phyloP scores from a whole-genome alignment of 2,113 vertebrate genomes.

The Pseudopodoces humilis region DNA sequence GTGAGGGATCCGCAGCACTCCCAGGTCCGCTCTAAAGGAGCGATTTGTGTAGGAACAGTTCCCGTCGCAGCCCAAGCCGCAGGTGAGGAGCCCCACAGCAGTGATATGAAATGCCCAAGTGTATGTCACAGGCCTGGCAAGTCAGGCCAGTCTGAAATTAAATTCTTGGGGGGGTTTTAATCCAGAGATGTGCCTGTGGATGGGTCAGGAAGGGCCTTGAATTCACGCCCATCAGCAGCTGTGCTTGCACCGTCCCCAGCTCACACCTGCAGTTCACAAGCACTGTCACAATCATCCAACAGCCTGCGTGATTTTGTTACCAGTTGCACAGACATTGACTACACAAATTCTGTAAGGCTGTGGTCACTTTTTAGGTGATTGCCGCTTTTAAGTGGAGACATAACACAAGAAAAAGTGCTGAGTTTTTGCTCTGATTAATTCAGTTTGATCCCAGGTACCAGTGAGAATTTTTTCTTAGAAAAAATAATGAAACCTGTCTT shows the following conservation, averaged over 20 bases:
- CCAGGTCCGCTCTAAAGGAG: not conserved
- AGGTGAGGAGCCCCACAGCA: not conserved
- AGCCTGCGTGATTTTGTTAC: not conserved
- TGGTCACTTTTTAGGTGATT: not conserved
- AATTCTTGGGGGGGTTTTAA: not conserved
- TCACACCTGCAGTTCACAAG: not conserved
- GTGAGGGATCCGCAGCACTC: not conserved
- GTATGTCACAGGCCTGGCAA: not conserved
- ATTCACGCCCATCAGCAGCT: not conserved
- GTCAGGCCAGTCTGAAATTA: not conserved
- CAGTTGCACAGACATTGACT: not conserved
- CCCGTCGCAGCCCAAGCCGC: not conserved
- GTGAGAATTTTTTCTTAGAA: too few relatives aligned
- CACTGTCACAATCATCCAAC: accelerated
- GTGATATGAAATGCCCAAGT: accelerated
- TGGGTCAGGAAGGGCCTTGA: not conserved
- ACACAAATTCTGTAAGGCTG: too few relatives aligned
- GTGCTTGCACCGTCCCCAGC: not conserved
- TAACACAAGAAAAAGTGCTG: accelerated
- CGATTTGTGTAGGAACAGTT: not conserved
- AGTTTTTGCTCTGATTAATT: not conserved
- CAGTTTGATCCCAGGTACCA: too few relatives aligned
- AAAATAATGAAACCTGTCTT: not conserved
- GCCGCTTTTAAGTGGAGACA: not conserved
- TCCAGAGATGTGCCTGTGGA: accelerated